Base-by-base conservation (phyloP, 2,797 vertebrate species). In the Jordanella pulchra region DNA sequence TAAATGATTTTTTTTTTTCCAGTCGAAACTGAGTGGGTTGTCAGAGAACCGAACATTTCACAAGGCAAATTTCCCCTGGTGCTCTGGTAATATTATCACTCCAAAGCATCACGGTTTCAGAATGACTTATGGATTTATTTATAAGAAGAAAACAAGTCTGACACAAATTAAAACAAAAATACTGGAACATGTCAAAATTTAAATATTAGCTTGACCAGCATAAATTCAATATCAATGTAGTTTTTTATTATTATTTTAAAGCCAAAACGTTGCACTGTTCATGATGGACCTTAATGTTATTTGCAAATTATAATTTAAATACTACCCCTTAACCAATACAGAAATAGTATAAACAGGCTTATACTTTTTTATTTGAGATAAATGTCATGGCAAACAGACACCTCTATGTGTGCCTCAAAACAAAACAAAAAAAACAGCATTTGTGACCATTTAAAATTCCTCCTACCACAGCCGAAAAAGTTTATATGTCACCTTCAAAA, bases 111-210 rank as follows among this genome's bases (percentile, higher is more conserved):
- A 92, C 45, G 92, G 97, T 99, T 99, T 98, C 97, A 97, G 88
- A 97, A 95, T 98, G 97, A 98, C 94, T 97, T 96, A 92, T 96
- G 94, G 94, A 97, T 98, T 96, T 98, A 99, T 98, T 99, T 97
- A 96, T 97, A 96, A 87, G 90, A 94, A 94, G 86, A 91, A 91
- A 97, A 97, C 96, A 97, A 96, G 95, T 93, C 94, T 96, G 94
- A 95, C 94, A 95, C 95, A 94, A 94, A 95, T 95, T 76, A 79
- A 83, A 75, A 58, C 78, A 56, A 72, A 63, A 84, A 85, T 55
- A 54, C 51, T 71, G 10, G 60, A 78, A 60, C 67, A 56, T 5
- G 32, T 71, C 69, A 10, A 10, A 2, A 35, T 30, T 50, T 35
- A 64, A 12, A 44, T 56, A 35, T 78, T 58, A 50, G 45, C 63